Evolutionary conservation across 2,797 vertebrate species (phyloP), one percentile per base, ranked within the genome.

Genomic region (Helostoma temminkii): DNA sequence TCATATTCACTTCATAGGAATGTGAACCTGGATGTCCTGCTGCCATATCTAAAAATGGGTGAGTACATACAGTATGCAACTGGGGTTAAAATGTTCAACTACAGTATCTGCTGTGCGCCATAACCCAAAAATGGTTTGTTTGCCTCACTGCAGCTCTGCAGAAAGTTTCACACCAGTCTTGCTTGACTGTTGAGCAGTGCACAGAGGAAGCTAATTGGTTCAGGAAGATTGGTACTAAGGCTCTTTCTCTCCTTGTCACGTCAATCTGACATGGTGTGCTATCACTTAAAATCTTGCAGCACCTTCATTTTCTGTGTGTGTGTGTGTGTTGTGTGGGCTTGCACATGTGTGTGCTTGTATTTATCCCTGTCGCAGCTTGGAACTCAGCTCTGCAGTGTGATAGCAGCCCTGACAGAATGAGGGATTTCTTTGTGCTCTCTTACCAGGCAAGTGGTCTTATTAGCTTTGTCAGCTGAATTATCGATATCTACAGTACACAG

Each of bases 381-480:
- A 98, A 98, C 82, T 89, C 93, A 34, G 97, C 96, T 67, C 87
- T 98, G 76, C 94, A 95, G 76, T 95, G 92, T 43, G 89, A 93
- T 66, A 89, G 72, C 72, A 91, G 85, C 45, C 94, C 92, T 78
- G 84, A 88, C 78, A 91, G 83, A 80, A 98, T 97, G 96, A 96
- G 93, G 87, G 95, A 97, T 71, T 97, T 97, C 90, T 97, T 96
- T 85, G 81, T 96, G 6, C 85, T 97, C 60, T 98, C 96, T 50
- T 98, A 96, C 79, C 94, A 97, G 95, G 97, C 94, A 91, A 89
- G 90, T 86, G 43, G 1, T 59, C 26, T 64, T 65, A 72, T 72
- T 77, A 69, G 50, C 75, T 72, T 55, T 52, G 30, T 55, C 61
- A 57, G 61, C 42, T 48, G 59, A 62, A 66, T 68, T 50, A 41